Evolutionary conservation across 2,888 invertebrate genomes (phyloP).

Genomic region (Villa cingulata): DNA sequence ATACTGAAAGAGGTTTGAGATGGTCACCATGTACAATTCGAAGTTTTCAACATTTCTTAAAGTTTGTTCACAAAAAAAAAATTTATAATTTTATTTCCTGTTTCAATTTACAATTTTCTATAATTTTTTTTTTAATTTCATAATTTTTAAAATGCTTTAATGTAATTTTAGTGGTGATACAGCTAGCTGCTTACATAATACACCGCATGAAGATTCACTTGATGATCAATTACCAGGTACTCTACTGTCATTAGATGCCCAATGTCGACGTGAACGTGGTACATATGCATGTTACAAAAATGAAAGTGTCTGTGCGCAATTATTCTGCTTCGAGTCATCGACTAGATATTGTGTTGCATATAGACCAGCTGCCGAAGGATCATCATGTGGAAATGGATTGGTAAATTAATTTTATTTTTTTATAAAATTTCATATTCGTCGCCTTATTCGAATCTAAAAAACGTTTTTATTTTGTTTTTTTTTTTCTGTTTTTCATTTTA

Average conservation of each 20-base stretch:
- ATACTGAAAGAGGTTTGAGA: slow-evolving; percentile 87
- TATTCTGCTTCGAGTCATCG: slow-evolving; percentile 88
- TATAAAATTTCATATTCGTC: no score
- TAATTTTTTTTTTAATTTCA: no score
- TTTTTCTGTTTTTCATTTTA: no score
- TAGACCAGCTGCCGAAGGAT: slow-evolving; percentile 87
- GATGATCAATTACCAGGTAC: slow-evolving; percentile 82
- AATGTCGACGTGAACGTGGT: slow-evolving; percentile 83
- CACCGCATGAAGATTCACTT: slow-evolving; percentile 82
- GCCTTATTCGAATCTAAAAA: no score
- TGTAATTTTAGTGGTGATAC: slow-evolving; percentile 68
- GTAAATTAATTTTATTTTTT: no score
- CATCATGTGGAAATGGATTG: slow-evolving; percentile 85
- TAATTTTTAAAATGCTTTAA: neutral
- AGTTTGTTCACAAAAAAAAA: slow-evolving; percentile 47
- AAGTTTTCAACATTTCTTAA: slow-evolving; percentile 89
- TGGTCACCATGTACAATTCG: slow-evolving; percentile 89
- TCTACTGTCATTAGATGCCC: slow-evolving; percentile 76
- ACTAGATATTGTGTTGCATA: slow-evolving; percentile 94
- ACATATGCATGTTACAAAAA: slow-evolving; percentile 79
- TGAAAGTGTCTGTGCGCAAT: slow-evolving; percentile 85
- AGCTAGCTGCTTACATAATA: slow-evolving; percentile 83
- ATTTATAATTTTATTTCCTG: no score
- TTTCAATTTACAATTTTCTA: no score
- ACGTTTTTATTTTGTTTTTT: neutral